A percentile compares a stretch with the other conserved stretches of the same genome.
phyloP scores from a whole-genome alignment of 2,797 vertebrate genomes.

The Phalanger gymnotis region DNA sequence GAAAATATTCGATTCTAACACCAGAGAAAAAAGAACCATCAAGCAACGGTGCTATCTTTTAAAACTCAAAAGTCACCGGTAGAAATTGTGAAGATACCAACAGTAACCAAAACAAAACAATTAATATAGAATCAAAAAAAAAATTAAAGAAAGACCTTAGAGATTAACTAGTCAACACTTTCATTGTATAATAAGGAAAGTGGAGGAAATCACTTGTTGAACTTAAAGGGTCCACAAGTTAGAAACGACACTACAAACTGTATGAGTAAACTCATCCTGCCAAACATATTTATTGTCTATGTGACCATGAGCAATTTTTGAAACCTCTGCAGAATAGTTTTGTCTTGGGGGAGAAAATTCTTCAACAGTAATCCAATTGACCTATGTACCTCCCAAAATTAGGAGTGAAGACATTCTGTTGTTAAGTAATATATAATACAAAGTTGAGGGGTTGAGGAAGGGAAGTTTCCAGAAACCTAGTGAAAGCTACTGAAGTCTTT shows the following conservation, averaged over 20 bases:
- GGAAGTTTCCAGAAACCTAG: background rate
- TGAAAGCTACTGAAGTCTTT: background rate
- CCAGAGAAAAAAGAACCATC: background rate
- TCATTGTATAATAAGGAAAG: background rate
- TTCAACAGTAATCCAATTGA: background rate
- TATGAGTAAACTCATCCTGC: background rate
- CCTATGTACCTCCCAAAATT: background rate
- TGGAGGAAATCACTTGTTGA: background rate
- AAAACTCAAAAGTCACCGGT: background rate
- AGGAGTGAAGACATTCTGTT: background rate
- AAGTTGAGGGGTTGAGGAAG: background rate
- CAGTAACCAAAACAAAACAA: background rate
- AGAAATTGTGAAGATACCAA: background rate
- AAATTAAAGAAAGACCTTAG: background rate
- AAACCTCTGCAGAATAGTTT: background rate
- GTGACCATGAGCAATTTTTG: background rate
- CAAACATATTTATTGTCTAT: background rate
- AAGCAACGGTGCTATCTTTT: background rate
- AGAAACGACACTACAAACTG: background rate
- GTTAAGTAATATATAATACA: background rate
- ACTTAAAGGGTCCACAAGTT: background rate
- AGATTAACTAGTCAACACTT: background rate
- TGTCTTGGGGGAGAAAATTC: background rate
- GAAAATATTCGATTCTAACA: background rate
- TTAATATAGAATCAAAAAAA: no score